phyloP scores from a whole-genome alignment of 2,113 vertebrate species.

The Trichechus manatus region DNA sequence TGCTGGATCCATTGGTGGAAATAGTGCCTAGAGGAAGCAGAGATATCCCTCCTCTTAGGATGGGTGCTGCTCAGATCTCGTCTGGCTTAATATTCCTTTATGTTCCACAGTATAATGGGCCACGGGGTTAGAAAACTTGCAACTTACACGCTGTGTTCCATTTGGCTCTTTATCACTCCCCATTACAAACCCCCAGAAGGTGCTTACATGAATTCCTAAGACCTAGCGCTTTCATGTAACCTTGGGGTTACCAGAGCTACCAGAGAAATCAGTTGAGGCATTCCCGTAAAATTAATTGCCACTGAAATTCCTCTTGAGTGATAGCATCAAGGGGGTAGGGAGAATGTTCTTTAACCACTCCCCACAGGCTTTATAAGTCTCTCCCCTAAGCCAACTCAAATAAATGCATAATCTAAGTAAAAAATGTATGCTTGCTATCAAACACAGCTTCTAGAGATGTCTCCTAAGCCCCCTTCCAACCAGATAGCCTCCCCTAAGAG shows the following conservation, averaged over 20 bases:
- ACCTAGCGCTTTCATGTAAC: background rate
- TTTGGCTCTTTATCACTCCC: accelerated
- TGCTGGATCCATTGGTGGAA: accelerated
- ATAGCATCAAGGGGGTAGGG: background rate
- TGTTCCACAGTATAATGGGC: background rate
- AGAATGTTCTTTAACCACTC: too few relatives aligned
- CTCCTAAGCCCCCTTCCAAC: background rate
- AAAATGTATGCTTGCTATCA: background rate
- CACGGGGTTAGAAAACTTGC: background rate
- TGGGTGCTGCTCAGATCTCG: accelerated
- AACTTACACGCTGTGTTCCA: accelerated
- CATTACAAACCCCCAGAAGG: accelerated
- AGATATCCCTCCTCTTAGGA: background rate
- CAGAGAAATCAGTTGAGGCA: background rate
- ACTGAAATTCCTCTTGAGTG: background rate
- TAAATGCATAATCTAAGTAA: accelerated
- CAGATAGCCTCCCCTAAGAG: background rate
- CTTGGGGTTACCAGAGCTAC: background rate
- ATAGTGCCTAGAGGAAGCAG: background rate
- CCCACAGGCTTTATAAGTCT: accelerated
- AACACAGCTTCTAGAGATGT: too few relatives aligned
- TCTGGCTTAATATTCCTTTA: accelerated
- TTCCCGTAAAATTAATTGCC: background rate
- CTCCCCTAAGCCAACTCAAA: background rate
- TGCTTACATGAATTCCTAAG: too few relatives aligned